A percentile compares a stretch with the other conserved stretches of the same genome.
These are phyloP conservation scores for Sebastes trivittatus DNA, from an alignment of 2,797 vertebrate genomes.

Conservation along the genomic window DNA sequence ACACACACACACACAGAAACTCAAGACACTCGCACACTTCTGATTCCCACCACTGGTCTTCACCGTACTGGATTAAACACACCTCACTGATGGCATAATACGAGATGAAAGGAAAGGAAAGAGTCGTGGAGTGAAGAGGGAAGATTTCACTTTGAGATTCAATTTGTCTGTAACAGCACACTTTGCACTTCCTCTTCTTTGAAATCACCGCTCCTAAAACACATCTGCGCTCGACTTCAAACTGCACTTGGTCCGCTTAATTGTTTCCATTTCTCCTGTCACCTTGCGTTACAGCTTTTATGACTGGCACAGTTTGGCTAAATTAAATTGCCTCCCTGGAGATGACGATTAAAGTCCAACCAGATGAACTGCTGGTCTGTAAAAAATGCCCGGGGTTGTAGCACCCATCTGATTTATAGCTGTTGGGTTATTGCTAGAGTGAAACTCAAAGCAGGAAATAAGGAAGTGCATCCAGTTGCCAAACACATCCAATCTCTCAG, in stretches of 20 bases:
- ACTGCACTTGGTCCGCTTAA: conserved; percentile 3
- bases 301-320: conserved; percentile 17
- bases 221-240: conserved; percentile 18
- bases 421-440: background rate
- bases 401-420: conserved; percentile 5
- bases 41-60: background rate
- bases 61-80: background rate
- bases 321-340: conserved; percentile 24
- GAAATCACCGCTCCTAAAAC: background rate
- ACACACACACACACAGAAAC: background rate
- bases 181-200: background rate
- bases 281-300: conserved; percentile 25
- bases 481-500: conserved; percentile 20
- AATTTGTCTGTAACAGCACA: background rate
- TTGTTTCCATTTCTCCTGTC: conserved; percentile 35
- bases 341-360: conserved; percentile 28
- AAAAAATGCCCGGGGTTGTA: background rate
- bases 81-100: background rate
- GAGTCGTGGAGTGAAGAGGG: background rate
- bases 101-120: background rate
- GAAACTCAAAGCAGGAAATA: background rate
- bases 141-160: background rate
- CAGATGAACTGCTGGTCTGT: conserved; percentile 11
- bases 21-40: background rate
- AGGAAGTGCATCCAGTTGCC: background rate